These are phyloP conservation scores for Trisateles emortualis DNA, from an alignment of 2,888 invertebrate genomes.

Conservation along the genomic window DNA sequence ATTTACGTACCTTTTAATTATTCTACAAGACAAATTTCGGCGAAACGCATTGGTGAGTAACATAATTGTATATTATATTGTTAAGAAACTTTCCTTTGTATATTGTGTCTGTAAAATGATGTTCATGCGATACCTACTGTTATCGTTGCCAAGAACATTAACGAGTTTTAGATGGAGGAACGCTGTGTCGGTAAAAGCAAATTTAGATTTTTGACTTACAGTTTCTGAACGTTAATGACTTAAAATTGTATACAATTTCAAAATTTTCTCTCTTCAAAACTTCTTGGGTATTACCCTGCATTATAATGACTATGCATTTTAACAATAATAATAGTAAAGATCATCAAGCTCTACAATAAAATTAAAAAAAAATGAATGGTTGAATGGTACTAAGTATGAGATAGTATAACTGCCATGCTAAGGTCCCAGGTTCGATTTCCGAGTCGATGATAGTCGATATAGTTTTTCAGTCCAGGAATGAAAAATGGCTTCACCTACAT, in stretches of 20 bases:
- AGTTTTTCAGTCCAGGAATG: too few species aligned
- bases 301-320: background rate
- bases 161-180: slow-evolving; percentile 22
- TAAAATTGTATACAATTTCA: background rate
- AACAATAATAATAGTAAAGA: too few species aligned
- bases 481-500: too few species aligned
- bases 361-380: too few species aligned
- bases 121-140: slow-evolving; percentile 14
- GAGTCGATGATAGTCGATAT: too few species aligned
- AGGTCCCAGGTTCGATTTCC: too few species aligned
- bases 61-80: slow-evolving; percentile 35
- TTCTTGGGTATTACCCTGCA: background rate
- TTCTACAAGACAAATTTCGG: slow-evolving; percentile 77
- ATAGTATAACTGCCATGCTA: too few species aligned
- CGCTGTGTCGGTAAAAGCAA: slow-evolving; percentile 2
- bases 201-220: background rate
- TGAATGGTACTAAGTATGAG: too few species aligned
- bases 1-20: slow-evolving; percentile 91
- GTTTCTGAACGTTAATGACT: background rate
- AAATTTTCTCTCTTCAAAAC: background rate
- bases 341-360: background rate
- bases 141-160: slow-evolving; percentile 1
- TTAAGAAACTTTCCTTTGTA: slow-evolving; percentile 41
- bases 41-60: slow-evolving; percentile 80
- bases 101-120: slow-evolving; percentile 15